Base-by-base conservation (phyloP, 2,888 invertebrate genomes). In the Stegophylla sp. region DNA sequence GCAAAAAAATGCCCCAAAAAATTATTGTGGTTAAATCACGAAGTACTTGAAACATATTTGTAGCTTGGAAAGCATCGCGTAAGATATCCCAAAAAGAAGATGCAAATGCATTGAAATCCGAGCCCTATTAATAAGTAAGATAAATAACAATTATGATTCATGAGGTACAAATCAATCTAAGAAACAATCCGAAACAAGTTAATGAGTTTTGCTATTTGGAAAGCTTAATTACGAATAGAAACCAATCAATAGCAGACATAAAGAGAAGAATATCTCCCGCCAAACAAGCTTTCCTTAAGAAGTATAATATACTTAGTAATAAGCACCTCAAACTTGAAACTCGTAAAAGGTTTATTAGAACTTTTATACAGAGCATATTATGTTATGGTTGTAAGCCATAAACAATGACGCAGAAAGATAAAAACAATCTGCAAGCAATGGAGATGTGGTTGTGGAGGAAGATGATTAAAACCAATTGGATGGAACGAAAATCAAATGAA, bases 81-180 rank as follows among this genome's bases (percentile, higher is more conserved):
- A n/a, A n/a, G n/a, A n/a, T n/a, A n/a, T n/a, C n/a, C n/a, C n/a
- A n/a, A n/a, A n/a, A n/a, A n/a, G n/a, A n/a, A n/a, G n/a, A n/a
- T n/a, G n/a, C n/a, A n/a, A n/a, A n/a, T n/a, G n/a, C n/a, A n/a
- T n/a, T n/a, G n/a, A n/a, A n/a, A n/a, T n/a, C n/a, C n/a, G n/a
- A n/a, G n/a, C n/a, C n/a, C n/a, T n/a, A n/a, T n/a, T n/a, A n/a
- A n/a, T n/a, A n/a, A n/a, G n/a, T n/a, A n/a, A n/a, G n/a, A n/a
- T n/a, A n/a, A n/a, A n/a, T n/a, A n/a, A n/a, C n/a, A n/a, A n/a
- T n/a, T n/a, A n/a, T n/a, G n/a, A n/a, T n/a, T 64, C 3, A 64
- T 41, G 43, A 64, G 43, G 43, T 64, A 64, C 43, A 64, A 43
- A 64, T 64, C 64, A 64, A 64, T 64, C 5, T 64, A 64, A 64